Percentiles rank a stretch among this genome's conserved stretches.
Conservation (phyloP, 2,797 vertebrate genomes). For the Champsocephalus gunnari region DNA sequence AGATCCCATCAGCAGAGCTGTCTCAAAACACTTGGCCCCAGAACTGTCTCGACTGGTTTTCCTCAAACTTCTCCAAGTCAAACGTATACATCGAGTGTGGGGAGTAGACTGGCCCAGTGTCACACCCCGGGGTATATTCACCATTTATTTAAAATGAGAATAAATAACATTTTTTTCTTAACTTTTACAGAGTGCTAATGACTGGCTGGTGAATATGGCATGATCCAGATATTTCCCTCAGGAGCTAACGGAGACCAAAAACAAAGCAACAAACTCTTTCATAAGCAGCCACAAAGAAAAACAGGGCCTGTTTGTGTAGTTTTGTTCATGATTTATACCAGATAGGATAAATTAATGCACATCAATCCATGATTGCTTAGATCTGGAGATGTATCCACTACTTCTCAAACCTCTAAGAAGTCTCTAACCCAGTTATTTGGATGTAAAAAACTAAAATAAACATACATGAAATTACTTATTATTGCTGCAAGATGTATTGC, state of each 20-base stretch:
- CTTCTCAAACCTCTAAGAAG: not conserved
- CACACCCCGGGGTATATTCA: not conserved
- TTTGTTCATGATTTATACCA: not conserved
- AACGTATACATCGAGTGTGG: not conserved
- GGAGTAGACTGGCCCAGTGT: not conserved
- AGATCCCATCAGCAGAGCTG: slow-evolving; percentile 12
- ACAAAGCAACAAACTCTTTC: not conserved
- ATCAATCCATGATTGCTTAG: not conserved
- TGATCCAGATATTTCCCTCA: slow-evolving; percentile 5
- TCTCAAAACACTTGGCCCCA: slow-evolving; percentile 22
- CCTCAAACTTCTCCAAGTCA: slow-evolving; percentile 2
- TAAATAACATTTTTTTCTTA: too few relatives aligned
- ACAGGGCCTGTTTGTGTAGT: not conserved
- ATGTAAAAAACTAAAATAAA: not conserved
- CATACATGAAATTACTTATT: not conserved
- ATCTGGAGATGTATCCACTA: not conserved
- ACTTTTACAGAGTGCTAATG: not conserved
- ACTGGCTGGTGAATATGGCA: not conserved
- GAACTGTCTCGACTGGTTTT: slow-evolving; percentile 37
- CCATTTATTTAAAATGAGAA: not conserved
- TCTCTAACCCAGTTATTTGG: not conserved
- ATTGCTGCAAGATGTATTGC: not conserved
- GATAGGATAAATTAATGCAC: not conserved
- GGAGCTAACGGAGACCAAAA: not conserved
- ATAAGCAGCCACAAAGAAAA: not conserved